phyloP scores from a whole-genome alignment of 2,888 invertebrate species.

The Dryobota labecula region DNA sequence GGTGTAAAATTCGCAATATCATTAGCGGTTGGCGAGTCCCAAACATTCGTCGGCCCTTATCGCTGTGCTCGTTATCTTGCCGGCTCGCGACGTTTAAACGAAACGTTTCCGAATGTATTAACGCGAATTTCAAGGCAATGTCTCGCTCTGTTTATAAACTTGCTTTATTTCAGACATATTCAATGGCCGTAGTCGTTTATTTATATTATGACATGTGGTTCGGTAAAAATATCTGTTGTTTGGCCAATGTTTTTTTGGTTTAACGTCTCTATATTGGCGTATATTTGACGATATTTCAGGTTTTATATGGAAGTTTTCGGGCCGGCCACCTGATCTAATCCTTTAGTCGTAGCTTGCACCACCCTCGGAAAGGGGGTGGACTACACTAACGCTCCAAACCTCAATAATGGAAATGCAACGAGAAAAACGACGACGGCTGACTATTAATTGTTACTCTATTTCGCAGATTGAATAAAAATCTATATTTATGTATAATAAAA shows the following conservation, averaged over 20 bases:
- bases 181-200: constrained; percentile 40
- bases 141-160: constrained; percentile 56
- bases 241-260: constrained; percentile 20
- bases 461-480: constrained; percentile 16
- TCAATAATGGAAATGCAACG: constrained; percentile 37
- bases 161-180: constrained; percentile 53
- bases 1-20: constrained; percentile 68
- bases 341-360: constrained; percentile 11
- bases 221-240: constrained; percentile 42
- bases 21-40: constrained; percentile 66
- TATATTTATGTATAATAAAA: too few species aligned
- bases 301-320: constrained; percentile 8
- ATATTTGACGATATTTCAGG: constrained; percentile 13
- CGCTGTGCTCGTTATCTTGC: constrained; percentile 63
- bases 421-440: constrained; percentile 19
- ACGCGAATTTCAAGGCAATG: constrained; percentile 63
- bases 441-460: constrained; percentile 19
- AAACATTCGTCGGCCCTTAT: constrained; percentile 68
- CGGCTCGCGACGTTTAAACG: constrained; percentile 60
- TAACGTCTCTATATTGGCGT: neutral
- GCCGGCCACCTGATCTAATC: constrained; percentile 28
- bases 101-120: constrained; percentile 64
- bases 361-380: constrained; percentile 18
- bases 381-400: constrained; percentile 22
- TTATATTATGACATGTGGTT: constrained; percentile 46